These are phyloP conservation scores for Agrochola macilenta DNA, from an alignment of 2,888 invertebrate genomes.

Conservation along the genomic window DNA sequence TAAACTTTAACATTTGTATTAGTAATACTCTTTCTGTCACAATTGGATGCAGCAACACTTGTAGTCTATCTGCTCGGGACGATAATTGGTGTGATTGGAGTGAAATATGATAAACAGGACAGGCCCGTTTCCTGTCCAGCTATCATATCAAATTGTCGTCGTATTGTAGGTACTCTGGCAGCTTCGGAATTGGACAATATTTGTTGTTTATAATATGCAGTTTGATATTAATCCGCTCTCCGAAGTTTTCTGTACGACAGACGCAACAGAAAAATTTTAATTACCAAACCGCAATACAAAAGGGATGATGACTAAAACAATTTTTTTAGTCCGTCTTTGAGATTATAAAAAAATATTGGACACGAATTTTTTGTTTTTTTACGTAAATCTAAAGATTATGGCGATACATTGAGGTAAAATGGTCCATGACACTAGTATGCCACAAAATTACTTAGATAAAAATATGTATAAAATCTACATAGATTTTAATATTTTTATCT, in stretches of 20 bases:
- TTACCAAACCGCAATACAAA: not conserved
- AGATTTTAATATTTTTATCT: too few relatives aligned
- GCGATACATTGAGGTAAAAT: too few relatives aligned
- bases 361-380: too few relatives aligned
- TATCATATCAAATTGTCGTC: conserved; percentile 74
- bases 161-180: conserved; percentile 55
- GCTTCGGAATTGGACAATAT: conserved; percentile 55
- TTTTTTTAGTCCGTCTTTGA: too few relatives aligned
- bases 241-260: not conserved
- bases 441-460: too few relatives aligned
- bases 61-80: conserved; percentile 55
- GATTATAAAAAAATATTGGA: too few relatives aligned
- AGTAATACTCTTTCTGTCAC: conserved; percentile 35
- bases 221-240: not conserved
- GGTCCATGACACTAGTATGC: too few relatives aligned
- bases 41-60: conserved; percentile 49
- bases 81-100: conserved; percentile 74
- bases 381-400: too few relatives aligned
- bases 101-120: conserved; percentile 80
- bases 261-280: conserved; percentile 8
- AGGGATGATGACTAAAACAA: too few relatives aligned
- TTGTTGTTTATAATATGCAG: conserved; percentile 31
- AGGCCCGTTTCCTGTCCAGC: conserved; percentile 80
- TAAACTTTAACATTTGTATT: conserved; percentile 1
- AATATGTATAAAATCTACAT: too few relatives aligned